Base-by-base conservation (phyloP, 2,888 invertebrate species). In the Drosophila flavopinicola region DNA sequence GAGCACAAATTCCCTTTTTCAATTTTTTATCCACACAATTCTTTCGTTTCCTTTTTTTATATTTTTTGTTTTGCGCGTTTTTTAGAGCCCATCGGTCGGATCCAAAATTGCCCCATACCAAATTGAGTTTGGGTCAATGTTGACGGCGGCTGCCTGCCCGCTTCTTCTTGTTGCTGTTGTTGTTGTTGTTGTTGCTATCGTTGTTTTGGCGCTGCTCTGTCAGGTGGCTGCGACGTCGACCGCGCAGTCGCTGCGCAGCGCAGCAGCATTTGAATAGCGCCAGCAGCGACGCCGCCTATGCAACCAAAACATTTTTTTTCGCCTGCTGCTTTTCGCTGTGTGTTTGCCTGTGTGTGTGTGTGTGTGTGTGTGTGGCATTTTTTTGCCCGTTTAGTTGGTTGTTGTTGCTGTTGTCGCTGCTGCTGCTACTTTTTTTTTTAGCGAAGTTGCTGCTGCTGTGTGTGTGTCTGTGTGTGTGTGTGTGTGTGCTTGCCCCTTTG, bases 201-300 rank as follows among this genome's bases (percentile, higher is more conserved):
- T 75, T 75, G 75, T 73, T 77, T 73, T 75, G 77, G 66, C 64
- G 84, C 69, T 75, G 83, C 83, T 78, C 71, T 78, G 87, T 80
- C 85, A 83, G 83, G 83, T 87, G 87, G 78, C 82, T 65, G 77
- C 77, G 73, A 49, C 65, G 73, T 52, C 30, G 24, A 35, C 76
- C 27, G 85, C 86, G 66, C 85, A 38, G 72, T 37, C 42, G 66
- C 48, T 37, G 29, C 32, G 32, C 27, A 60, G 75, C 24, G 59
- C 75, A n/a, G 78, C 74, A 78, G 79, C 83, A 84, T 87, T 84
- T 84, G 86, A 87, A 84, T 84, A 79, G 71, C 84, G 83, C 78
- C 87, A 56, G 56, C 87, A 82, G 85, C 69, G 76, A 61, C 59
- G 87, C 86, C 77, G 84, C 83, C 83, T 85, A 84, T 84, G 83